Conservation (phyloP, 2,113 vertebrate genomes). For the Pelusios castaneus region DNA sequence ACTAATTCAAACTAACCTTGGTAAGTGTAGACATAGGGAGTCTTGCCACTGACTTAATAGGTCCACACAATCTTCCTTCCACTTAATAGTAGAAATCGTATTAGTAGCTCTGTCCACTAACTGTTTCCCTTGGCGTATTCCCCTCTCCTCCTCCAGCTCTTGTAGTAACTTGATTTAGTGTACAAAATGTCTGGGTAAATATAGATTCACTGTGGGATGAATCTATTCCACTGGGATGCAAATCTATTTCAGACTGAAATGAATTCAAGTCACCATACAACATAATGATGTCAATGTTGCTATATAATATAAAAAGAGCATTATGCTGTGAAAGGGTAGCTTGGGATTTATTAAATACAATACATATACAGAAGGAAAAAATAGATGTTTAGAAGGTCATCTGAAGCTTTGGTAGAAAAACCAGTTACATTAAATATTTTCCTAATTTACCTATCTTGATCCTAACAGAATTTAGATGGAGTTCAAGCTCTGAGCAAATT, state of each 20-base stretch:
- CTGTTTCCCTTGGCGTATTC: not conserved
- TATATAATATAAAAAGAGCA: not conserved
- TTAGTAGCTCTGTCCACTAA: not conserved
- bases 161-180: too few species aligned
- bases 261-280: not conserved
- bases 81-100: not conserved
- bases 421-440: constrained; percentile 35
- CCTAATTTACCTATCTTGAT: constrained; percentile 59
- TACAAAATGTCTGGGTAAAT: not conserved
- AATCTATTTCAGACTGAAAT: not conserved
- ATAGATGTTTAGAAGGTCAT: constrained; percentile 36
- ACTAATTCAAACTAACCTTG: too few species aligned
- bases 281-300: not conserved
- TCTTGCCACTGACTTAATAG: not conserved
- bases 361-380: constrained; percentile 16
- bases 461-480: constrained; percentile 45
- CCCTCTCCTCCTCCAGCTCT: not conserved
- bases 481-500: constrained; percentile 68
- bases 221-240: not conserved
- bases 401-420: constrained; percentile 59
- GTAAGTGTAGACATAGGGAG: too few species aligned
- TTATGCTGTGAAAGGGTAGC: not conserved
- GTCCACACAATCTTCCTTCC: too few species aligned
- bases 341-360: constrained; percentile 49
- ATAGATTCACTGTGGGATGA: not conserved